A percentile compares a stretch with the other conserved stretches of the same genome.
phyloP scores from a whole-genome alignment of 2,888 invertebrate species.

The Allolobophora icterica region DNA sequence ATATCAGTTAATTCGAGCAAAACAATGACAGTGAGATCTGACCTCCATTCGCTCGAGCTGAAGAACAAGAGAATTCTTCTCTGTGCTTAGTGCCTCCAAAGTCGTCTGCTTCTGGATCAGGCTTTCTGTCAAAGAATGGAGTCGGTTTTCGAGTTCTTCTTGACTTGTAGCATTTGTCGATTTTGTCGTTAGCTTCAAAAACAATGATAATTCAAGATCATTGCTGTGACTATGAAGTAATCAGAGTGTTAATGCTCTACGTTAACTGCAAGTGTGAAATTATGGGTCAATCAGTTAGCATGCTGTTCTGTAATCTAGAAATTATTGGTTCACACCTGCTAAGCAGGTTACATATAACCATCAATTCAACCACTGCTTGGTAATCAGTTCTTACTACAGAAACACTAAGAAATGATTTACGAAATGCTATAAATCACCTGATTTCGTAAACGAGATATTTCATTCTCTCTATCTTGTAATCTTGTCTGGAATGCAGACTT shows the following conservation, averaged over 20 bases:
- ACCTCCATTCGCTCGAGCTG: conserved; percentile 80
- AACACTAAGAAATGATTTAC: not conserved
- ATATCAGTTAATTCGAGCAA: not conserved
- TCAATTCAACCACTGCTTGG: not conserved
- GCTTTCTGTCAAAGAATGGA: conserved; percentile 76
- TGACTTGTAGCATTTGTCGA: conserved; percentile 61
- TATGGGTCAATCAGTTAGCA: too few relatives aligned
- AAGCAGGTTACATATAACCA: too few relatives aligned
- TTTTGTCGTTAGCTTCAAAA: conserved; percentile 61
- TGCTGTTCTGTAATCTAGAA: too few relatives aligned
- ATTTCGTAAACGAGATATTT: conserved; percentile 70
- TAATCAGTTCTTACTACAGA: not conserved
- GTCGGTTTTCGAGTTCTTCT: conserved; percentile 67
- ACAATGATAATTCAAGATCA: conserved; percentile 18
- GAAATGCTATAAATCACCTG: conserved; percentile 66
- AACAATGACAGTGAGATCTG: conserved; percentile 43
- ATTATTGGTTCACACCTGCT: too few relatives aligned
- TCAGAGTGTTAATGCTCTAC: not conserved
- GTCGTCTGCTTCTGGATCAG: conserved; percentile 84
- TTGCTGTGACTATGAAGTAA: not conserved
- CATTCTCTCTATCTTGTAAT: conserved; percentile 70
- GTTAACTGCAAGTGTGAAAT: too few relatives aligned
- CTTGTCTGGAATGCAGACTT: conserved; percentile 67
- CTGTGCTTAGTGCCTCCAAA: conserved; percentile 80
- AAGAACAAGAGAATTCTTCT: conserved; percentile 82